Base-by-base conservation (phyloP, 2,888 invertebrate species). In the Eubasilissa splendida region DNA sequence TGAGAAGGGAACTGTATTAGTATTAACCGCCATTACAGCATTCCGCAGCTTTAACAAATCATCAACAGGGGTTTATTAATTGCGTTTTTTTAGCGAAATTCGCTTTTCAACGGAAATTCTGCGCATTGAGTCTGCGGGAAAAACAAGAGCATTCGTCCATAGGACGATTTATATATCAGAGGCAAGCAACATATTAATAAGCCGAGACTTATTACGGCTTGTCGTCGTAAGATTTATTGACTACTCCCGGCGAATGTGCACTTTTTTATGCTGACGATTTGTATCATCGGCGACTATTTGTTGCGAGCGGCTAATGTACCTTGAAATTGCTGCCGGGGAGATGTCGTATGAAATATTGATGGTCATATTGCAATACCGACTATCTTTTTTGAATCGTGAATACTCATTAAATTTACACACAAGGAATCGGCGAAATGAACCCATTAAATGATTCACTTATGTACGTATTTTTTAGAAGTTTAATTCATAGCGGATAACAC, bases 231-330 rank as follows among this genome's bases (percentile, higher is more conserved):
- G 66, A 66, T 66, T 66, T 66, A 66, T 66, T 50, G 66, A 66
- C 33, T 66, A 66, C 66, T 22, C 63, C 42, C 66, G 66, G 66
- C n/a, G 42, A 66, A 66, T 66, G 66, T 12, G 66, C 33, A 50
- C 50, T 66, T 66, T 66, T 22, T 66, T 66, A 42, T 42, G 50
- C 8, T 66, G 66, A 66, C 66, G 66, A 66, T 66, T 66, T 66
- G 66, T 66, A 42, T 66, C 66, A 66, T 12, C 66, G 66, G 42
- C 42, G 66, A 66, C 33, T 66, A 66, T 66, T 66, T 66, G 66
- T 50, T n/a, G 66, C 42, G n/a, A 42, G 8, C 1, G 66, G 50
- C 33, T 66, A 66, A 66, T 66, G 66, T 66, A 12, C 66, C 66
- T 42, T 66, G 66, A 66, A 66, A 66, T 66, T 66, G 66, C 66